Conservation (phyloP, 1,140 invertebrate species). For the Probaryconus sp. region DNA sequence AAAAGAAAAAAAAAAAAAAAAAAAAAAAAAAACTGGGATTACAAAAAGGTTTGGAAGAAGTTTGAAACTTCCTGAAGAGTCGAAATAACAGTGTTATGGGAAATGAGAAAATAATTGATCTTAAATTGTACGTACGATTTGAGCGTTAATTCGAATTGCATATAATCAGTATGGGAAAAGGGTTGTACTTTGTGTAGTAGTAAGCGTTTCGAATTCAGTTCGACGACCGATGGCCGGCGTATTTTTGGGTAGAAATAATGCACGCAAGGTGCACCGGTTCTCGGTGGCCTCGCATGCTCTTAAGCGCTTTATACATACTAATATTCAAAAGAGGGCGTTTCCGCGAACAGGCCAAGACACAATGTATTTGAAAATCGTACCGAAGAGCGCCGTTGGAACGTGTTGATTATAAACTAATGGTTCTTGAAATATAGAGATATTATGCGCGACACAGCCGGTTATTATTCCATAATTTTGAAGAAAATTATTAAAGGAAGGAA, state of each 20-base stretch:
- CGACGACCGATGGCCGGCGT: conserved; percentile 54
- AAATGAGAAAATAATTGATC: conserved; percentile 26
- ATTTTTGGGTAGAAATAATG: conserved; percentile 52
- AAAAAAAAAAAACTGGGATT: neutral
- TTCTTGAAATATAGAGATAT: conserved; percentile 78
- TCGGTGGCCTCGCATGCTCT: conserved; percentile 70
- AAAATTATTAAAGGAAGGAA: conserved; percentile 75
- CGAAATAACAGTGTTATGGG: conserved; percentile 1
- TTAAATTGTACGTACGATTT: conserved; percentile 29
- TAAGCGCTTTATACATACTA: conserved; percentile 74
- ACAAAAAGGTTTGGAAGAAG: no score
- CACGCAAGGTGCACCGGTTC: conserved; percentile 56
- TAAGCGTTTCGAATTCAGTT: conserved; percentile 54
- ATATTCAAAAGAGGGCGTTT: conserved; percentile 78
- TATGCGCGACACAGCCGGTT: conserved; percentile 72
- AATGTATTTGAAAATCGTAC: conserved; percentile 69
- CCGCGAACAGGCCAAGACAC: conserved; percentile 55
- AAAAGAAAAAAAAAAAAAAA: no score
- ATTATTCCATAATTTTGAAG: conserved; percentile 74
- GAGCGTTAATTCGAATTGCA: conserved; percentile 24
- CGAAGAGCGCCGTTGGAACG: conserved; percentile 66
- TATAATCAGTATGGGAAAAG: conserved; percentile 24
- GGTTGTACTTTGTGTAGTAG: conserved; percentile 46
- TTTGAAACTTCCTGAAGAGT: neutral
- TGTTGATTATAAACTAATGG: conserved; percentile 78